Evolutionary conservation across 1,140 invertebrate species (phyloP), one percentile per base, ranked within the genome.

Genomic region (Drosophila ogumai): DNA sequence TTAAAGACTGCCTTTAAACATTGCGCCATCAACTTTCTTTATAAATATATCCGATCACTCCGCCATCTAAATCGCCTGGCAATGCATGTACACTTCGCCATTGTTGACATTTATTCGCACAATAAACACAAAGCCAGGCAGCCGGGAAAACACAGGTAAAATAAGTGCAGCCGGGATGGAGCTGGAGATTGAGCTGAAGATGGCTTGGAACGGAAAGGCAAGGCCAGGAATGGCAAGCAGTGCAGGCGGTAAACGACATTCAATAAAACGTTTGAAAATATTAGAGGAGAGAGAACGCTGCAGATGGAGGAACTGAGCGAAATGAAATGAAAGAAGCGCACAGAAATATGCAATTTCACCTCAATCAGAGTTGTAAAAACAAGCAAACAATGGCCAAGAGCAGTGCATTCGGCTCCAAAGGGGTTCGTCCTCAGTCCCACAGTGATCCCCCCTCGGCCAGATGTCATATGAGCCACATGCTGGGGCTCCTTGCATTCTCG

Each of bases 331-430:
- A 84, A 71, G 85, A 90, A 88, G 85, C 68, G 68, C 73, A 88
- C 77, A 90, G 85, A 88, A 88, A 88, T 88, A 88, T 88, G 85
- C 85, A 88, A 88, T 88, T 88, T 85, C 85, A 88, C 77, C 85
- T 88, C 85, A 88, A 88, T 88, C 85, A 88, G 81, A 85, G 85
- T 65, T 90, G 84, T 90, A 88, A 88, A 88, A 90, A 88, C 84
- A 86, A 88, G 90, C 84, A 88, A 88, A 87, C 84, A 88, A 87
- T 82, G 76, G 75, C 47, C 47, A 69, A 82, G 72, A 58, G 66
- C 66, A 67, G 43, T 52, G 72, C 31, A 49, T 63, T 38, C 31
- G 43, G 56, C 68, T 63, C n/a, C n/a, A n/a, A n/a, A n/a, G n/a
- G n/a, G n/a, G n/a, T n/a, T n/a, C n/a, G n/a, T n/a, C n/a, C n/a